phyloP scores from a whole-genome alignment of 2,113 vertebrate species.

The Peromyscus maniculatus region DNA sequence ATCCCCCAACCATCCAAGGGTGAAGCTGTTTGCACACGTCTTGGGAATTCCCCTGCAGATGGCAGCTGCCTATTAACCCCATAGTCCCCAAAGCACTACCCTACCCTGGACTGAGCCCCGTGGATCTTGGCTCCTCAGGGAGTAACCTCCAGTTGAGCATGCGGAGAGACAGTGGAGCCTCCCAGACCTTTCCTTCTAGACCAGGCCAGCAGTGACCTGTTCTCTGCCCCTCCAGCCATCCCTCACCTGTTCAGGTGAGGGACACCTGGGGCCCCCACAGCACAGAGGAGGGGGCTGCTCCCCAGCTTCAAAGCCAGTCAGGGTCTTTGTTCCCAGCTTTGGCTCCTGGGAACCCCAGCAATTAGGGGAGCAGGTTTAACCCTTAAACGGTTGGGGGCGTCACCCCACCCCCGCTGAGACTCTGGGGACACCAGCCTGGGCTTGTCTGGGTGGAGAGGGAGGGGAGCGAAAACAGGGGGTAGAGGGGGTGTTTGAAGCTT shows the following conservation, averaged over 20 bases:
- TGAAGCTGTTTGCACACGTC: conserved; percentile 82
- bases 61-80: conserved; percentile 84
- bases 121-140: conserved; percentile 38
- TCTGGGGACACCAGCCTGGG: conserved; percentile 76
- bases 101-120: conserved; percentile 12
- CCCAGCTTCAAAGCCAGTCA: conserved; percentile 80
- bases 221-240: conserved; percentile 47
- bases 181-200: conserved; percentile 64
- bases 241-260: conserved; percentile 82
- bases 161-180: conserved; percentile 24
- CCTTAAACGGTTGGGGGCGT: conserved; percentile 83
- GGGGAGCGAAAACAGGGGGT: conserved; percentile 48
- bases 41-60: conserved; percentile 84
- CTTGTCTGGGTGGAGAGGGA: conserved; percentile 71
- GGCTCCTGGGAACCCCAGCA: conserved; percentile 82
- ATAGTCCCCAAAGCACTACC: conserved; percentile 72
- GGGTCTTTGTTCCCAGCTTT: conserved; percentile 84
- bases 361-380: conserved; percentile 84
- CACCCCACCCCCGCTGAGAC: conserved; percentile 77
- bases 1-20: conserved; percentile 76
- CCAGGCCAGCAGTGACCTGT: conserved; percentile 75
- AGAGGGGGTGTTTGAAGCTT: conserved; percentile 73
- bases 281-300: conserved; percentile 79
- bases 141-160: conserved; percentile 40
- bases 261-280: conserved; percentile 79